These are phyloP conservation scores for Hycleus phaleratus DNA, from an alignment of 1,140 invertebrate species.

Conservation along the genomic window DNA sequence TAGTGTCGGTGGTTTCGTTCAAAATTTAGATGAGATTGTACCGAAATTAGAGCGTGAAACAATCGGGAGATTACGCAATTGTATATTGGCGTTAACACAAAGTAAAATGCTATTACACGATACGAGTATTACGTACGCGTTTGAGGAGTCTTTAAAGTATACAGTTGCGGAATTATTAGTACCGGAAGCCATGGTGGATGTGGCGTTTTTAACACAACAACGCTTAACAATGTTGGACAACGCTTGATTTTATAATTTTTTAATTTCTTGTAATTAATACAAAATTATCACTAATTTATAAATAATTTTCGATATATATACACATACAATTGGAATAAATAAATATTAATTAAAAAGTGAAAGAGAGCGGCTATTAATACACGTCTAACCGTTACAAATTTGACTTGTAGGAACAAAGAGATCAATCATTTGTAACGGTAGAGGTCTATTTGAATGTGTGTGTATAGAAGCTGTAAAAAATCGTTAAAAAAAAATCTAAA, in stretches of 20 bases:
- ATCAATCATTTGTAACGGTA: conserved; percentile 26
- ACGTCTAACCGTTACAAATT: conserved; percentile 28
- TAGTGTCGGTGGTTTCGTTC: conserved; percentile 69
- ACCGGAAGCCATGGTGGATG: conserved; percentile 73
- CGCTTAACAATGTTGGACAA: conserved; percentile 43
- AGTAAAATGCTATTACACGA: conserved; percentile 87
- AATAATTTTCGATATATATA: conserved; percentile 22
- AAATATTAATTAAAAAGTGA: conserved; percentile 24
- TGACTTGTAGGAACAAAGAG: conserved; percentile 13
- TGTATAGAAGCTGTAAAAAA: not conserved
- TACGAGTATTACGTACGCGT: conserved; percentile 86
- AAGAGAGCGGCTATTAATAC: conserved; percentile 8
- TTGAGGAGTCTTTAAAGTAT: conserved; percentile 83
- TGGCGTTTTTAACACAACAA: conserved; percentile 62
- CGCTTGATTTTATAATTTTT: not conserved
- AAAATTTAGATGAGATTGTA: conserved; percentile 69
- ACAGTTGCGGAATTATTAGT: conserved; percentile 68
- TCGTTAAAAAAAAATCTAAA: not conserved
- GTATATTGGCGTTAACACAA: conserved; percentile 74
- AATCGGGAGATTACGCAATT: conserved; percentile 83
- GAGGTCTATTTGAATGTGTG: conserved; percentile 6
- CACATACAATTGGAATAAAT: conserved; percentile 14
- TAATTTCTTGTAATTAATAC: not conserved
- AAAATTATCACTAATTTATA: not conserved
- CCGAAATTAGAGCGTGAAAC: conserved; percentile 64